Percentiles rank a stretch among this genome's conserved stretches.
These are phyloP conservation scores for Varanus komodoensis DNA, from an alignment of 2,113 vertebrate genomes.

Conservation along the genomic window DNA sequence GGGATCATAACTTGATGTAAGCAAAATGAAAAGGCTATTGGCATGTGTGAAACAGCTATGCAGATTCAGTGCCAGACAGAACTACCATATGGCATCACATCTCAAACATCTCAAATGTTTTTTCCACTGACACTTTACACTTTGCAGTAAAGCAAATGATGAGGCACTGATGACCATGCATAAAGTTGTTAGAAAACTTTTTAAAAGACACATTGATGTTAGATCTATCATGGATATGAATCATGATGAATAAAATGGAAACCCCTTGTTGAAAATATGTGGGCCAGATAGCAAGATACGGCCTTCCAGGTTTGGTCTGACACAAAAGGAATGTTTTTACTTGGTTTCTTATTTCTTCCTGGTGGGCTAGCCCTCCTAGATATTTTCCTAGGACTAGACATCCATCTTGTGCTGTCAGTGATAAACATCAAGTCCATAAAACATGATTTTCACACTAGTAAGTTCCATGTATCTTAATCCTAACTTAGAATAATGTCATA, in stretches of 20 bases:
- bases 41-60: background rate
- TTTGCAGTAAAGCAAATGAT: too few relatives aligned
- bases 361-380: background rate
- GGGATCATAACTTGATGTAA: background rate
- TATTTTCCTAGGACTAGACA: background rate
- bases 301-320: background rate
- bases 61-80: background rate
- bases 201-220: background rate
- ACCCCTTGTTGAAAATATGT: background rate
- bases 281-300: background rate
- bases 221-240: background rate
- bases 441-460: constrained; percentile 34
- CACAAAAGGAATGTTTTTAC: background rate
- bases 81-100: background rate
- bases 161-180: background rate
- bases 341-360: background rate
- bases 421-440: constrained; percentile 28
- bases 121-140: background rate
- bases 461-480: background rate
- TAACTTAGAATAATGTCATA: background rate
- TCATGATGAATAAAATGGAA: background rate
- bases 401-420: background rate
- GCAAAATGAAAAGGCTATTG: background rate
- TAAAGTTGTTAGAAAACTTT: background rate
- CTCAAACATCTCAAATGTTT: background rate